Evolutionary conservation across 2,113 vertebrate species (phyloP), one percentile per base, ranked within the genome.

Genomic region (Mustela lutreola): DNA sequence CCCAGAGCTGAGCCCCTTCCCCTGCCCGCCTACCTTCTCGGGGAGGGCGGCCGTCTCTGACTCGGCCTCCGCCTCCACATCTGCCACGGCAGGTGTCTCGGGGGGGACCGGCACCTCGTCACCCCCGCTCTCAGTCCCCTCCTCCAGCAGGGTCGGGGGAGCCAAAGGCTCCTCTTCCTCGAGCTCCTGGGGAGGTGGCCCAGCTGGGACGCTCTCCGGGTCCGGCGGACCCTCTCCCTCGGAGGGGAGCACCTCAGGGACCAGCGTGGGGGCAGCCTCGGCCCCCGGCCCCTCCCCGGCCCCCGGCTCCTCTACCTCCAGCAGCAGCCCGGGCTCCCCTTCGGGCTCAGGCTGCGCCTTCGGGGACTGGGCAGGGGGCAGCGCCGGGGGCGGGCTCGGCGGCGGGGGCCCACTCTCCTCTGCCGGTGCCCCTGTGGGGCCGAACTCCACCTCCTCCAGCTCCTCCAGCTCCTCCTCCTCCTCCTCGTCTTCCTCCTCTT

Each of bases 401-500:
- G 96, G 95, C 1, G 97, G 95, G n/a, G 98, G 98, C 12, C 96
- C 60, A 92, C 97, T 96, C 94, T 97, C 97, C 97, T 98, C 87
- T 62, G 97, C 11, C 91, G 98, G 93, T 91, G 98, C 10, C 81
- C 50, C 63, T 31, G 97, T 31, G 5, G 98, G 1, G 39, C 83
- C 94, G 62, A 98, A 80, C 56, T 98, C 65, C 94, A 97, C 53
- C 91, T 98, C 82, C 98, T 98, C 19, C 96, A 97, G 86, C 42
- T 97, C 98, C 45, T 98, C 98, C 92, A 98, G 33, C 56, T 98
- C 98, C 22, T 98, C 98, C 0, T 98, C 98, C 2, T 99, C 99
- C 0, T 99, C 99, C 0, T 98, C 97, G 0, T 98, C 95, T 11
- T 99, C 99, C 0, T 99, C 99, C 0, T 98, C 98, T 1, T 99